A percentile compares a stretch with the other conserved stretches of the same genome.
phyloP scores from a whole-genome alignment of 2,888 invertebrate species.

The Schrankia costaestrigalis region DNA sequence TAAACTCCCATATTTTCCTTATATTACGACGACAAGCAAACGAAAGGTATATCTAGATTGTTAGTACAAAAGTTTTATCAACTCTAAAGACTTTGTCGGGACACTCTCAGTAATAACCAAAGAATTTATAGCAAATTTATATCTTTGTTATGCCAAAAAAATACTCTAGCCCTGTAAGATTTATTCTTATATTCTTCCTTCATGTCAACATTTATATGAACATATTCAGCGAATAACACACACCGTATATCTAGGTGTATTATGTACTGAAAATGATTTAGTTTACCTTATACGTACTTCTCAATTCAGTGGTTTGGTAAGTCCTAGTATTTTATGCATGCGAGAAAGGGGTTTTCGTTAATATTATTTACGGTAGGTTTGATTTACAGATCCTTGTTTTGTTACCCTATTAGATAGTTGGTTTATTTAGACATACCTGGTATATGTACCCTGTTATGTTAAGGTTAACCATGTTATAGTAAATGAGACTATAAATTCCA shows the following conservation, averaged over 20 bases:
- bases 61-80: conserved; percentile 53
- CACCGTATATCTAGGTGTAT: conserved; percentile 1
- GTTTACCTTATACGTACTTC: too few species aligned
- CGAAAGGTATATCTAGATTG: conserved; percentile 21
- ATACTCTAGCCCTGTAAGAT: conserved; percentile 29
- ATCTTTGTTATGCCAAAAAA: conserved; percentile 44
- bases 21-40: conserved; percentile 17
- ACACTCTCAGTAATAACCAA: conserved; percentile 46
- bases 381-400: too few species aligned
- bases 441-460: too few species aligned
- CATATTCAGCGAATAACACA: conserved; percentile 9
- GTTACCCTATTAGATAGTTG: too few species aligned
- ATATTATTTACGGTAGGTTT: too few species aligned
- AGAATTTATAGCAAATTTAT: conserved; percentile 52
- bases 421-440: too few species aligned
- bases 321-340: too few species aligned
- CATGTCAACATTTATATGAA: conserved; percentile 26
- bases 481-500: too few species aligned
- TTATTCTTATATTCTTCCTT: conserved; percentile 20
- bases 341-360: too few species aligned
- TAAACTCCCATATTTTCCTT: conserved; percentile 22
- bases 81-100: conserved; percentile 48
- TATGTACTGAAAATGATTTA: conserved; percentile 5
- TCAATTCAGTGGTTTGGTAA: too few species aligned
- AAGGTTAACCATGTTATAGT: too few species aligned